Evolutionary conservation across 1,140 invertebrate genomes (phyloP).

Genomic region (Fragariocoptes setiger): DNA sequence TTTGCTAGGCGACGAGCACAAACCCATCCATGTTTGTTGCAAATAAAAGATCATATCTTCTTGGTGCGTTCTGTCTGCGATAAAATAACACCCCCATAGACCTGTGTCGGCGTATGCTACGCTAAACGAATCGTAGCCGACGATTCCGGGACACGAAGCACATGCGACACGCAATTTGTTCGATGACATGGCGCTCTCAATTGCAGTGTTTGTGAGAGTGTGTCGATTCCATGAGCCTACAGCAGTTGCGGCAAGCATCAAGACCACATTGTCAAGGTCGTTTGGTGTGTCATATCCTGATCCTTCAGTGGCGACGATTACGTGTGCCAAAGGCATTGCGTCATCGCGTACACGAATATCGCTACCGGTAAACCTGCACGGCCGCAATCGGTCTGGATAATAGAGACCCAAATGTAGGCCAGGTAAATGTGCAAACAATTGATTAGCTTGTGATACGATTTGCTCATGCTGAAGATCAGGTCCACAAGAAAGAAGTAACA

Average conservation of each 20-base stretch:
- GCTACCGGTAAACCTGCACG: conserved; percentile 68
- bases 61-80: conserved; percentile 42
- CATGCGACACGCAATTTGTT: conserved; percentile 41
- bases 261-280: conserved; percentile 89
- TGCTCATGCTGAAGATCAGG: conserved; percentile 68
- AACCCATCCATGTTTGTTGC: conserved; percentile 57
- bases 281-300: conserved; percentile 71
- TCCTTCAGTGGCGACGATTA: conserved; percentile 80
- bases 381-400: conserved; percentile 23
- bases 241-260: conserved; percentile 91
- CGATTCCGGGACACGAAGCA: conserved; percentile 34
- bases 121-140: conserved; percentile 93
- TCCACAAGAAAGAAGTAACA: conserved; percentile 83
- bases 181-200: conserved; percentile 55
- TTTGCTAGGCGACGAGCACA: conserved; percentile 63
- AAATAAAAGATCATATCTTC: conserved; percentile 34
- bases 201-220: conserved; percentile 61
- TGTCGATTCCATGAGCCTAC: conserved; percentile 30
- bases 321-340: conserved; percentile 64
- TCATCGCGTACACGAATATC: conserved; percentile 71
- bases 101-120: conserved; percentile 99
- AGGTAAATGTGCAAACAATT: conserved; percentile 42
- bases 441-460: conserved; percentile 47
- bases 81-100: conserved; percentile 84
- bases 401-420: conserved; percentile 17